Evolutionary conservation across 1,140 invertebrate species (phyloP), one percentile per base, ranked within the genome.

Genomic region (Zaprionus vittiger): DNA sequence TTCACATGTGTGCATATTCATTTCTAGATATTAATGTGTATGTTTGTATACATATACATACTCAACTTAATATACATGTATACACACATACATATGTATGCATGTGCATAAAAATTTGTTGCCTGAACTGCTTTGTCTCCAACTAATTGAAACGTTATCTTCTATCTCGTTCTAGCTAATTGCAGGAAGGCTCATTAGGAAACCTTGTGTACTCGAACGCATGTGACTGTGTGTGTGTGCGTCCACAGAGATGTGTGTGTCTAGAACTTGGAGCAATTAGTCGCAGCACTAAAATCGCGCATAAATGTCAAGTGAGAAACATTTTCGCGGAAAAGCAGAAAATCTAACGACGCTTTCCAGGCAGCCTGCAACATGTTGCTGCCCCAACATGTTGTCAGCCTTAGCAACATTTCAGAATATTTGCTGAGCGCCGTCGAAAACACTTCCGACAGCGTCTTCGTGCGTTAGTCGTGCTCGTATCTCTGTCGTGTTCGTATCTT

Each of bases 321-420:
- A 79, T 72, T 79, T 87, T 90, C 85, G 79, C 72, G 75, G 84
- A 87, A 87, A 72, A 38, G 61, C 61, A 22, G 61, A 76, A 65
- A 71, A 59, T 41, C 59, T 71, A 64, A 71, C 68, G 34, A 44
- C 56, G 64, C 54, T 66, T 71, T 69, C 62, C 78, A 57, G 49
- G 71, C 84, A 89, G 87, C 80, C 87, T 78, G 47, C 71, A 86
- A 83, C 84, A 86, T 86, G 83, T 78, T 86, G 84, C 80, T 14
- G 6, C 61, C 41, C 17, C 24, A 52, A 41, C 47, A 44, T 37
- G 34, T 5, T 37, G 49, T 34, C 60, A 44, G 17, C 41, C 26
- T 7, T 28, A 31, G 66, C 82, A 77, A 80, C 77, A 86, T 69
- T 63, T 83, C 69, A 69, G 73, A 79, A 70, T 66, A 65, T 44